Evolutionary conservation across 2,888 invertebrate species (phyloP).

Genomic region (Baronia brevicornis): DNA sequence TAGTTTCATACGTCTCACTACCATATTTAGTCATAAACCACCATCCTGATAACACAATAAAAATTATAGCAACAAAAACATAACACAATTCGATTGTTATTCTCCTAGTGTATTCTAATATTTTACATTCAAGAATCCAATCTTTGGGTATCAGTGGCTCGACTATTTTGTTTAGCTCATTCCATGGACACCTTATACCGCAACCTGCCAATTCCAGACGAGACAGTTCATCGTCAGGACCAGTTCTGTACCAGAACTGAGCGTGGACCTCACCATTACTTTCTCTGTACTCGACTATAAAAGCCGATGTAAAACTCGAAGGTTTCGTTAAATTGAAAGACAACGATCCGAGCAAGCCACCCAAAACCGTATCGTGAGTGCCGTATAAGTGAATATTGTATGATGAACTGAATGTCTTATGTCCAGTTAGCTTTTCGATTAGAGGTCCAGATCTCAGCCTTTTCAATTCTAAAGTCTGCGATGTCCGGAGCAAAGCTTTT

Average conservation of each 20-base stretch:
- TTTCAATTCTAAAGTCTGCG: constrained; percentile 5
- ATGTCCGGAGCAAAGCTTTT: constrained; percentile 3
- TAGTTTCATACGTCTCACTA: too few relatives aligned
- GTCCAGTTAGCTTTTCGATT: constrained; percentile 8
- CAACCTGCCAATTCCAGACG: constrained; percentile 12
- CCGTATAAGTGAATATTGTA: constrained; percentile 15
- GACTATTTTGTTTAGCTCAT: constrained; percentile 7
- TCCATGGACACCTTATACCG: constrained; percentile 11
- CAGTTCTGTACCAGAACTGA: constrained; percentile 15
- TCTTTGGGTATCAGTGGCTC: constrained; percentile 13
- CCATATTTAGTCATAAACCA: constrained; percentile 3
- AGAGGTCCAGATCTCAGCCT: constrained; percentile 16
- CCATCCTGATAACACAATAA: constrained; percentile 5
- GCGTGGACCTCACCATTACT: constrained; percentile 4
- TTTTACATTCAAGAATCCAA: constrained; percentile 15
- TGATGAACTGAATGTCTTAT: background rate
- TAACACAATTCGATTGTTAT: background rate
- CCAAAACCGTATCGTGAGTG: constrained; percentile 17
- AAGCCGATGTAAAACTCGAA: constrained; percentile 13
- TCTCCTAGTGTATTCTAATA: background rate
- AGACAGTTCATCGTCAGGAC: constrained; percentile 5
- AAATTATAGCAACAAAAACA: constrained; percentile 1
- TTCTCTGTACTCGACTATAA: constrained; percentile 15
- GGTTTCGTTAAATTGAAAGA: constrained; percentile 10
- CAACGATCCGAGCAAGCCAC: constrained; percentile 10